Percentiles rank a stretch among this genome's conserved stretches.
Evolutionary conservation across 1,140 invertebrate species (phyloP).

Genomic region (Samia ricini): DNA sequence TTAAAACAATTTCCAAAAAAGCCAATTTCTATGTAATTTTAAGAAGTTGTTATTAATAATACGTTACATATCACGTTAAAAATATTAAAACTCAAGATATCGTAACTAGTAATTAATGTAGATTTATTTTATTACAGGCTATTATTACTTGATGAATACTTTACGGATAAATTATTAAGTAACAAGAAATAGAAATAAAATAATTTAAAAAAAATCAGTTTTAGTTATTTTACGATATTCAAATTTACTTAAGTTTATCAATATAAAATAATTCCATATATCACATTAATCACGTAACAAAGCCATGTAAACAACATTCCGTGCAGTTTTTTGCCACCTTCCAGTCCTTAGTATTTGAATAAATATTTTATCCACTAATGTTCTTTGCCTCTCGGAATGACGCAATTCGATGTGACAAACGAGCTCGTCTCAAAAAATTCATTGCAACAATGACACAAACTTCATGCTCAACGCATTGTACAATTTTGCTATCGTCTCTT

Average conservation of each 20-base stretch:
- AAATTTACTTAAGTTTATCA: neutral
- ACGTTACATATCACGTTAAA: too few relatives aligned
- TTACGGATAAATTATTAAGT: too few relatives aligned
- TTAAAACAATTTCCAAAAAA: too few relatives aligned
- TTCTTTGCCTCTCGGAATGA: slow-evolving; percentile 35
- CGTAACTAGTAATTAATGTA: too few relatives aligned
- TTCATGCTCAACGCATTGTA: slow-evolving; percentile 1
- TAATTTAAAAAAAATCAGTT: too few relatives aligned
- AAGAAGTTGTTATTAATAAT: too few relatives aligned
- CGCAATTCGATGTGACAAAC: slow-evolving; percentile 47
- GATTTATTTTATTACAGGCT: too few relatives aligned
- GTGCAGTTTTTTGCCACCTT: slow-evolving; percentile 51
- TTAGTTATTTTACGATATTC: too few relatives aligned
- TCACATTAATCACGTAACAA: slow-evolving; percentile 1
- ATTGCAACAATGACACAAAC: slow-evolving; percentile 4
- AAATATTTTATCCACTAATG: slow-evolving; percentile 44
- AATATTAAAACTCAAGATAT: too few relatives aligned
- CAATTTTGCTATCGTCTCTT: neutral
- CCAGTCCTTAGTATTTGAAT: slow-evolving; percentile 29
- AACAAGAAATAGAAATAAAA: too few relatives aligned
- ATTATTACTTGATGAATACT: too few relatives aligned
- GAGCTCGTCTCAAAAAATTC: slow-evolving; percentile 8
- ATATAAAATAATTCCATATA: neutral
- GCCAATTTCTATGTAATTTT: too few relatives aligned
- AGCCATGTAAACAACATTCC: slow-evolving; percentile 48